phyloP scores from a whole-genome alignment of 2,113 vertebrate genomes.

The Scartelaos histophorus region DNA sequence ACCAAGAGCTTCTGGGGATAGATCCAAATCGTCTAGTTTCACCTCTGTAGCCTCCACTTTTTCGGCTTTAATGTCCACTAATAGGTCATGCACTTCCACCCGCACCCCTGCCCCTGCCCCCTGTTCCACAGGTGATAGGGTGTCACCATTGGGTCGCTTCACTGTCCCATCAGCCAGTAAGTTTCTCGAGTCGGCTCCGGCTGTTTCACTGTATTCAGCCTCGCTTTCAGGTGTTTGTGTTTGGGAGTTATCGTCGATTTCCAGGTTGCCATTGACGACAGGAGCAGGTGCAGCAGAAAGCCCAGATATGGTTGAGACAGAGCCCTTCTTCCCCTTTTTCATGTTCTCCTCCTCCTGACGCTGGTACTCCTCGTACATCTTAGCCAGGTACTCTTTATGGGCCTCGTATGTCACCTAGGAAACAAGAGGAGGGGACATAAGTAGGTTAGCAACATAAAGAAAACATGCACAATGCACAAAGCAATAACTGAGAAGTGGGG shows the following conservation, averaged over 20 bases:
- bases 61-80: slow-evolving; percentile 96
- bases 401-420: slow-evolving; percentile 96
- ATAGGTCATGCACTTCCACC: slow-evolving; percentile 94
- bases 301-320: slow-evolving; percentile 96
- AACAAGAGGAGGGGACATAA: slow-evolving; percentile 14
- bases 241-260: slow-evolving; percentile 94
- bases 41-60: slow-evolving; percentile 99
- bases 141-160: slow-evolving; percentile 85
- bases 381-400: slow-evolving; percentile 97
- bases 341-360: slow-evolving; percentile 98
- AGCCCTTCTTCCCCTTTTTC: slow-evolving; percentile 98
- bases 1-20: slow-evolving; percentile 91
- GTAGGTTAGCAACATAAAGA: background rate
- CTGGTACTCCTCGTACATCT: slow-evolving; percentile 99
- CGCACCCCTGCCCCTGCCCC: slow-evolving; percentile 80
- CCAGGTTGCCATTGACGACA: slow-evolving; percentile 90
- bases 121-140: slow-evolving; percentile 76
- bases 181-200: slow-evolving; percentile 75
- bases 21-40: slow-evolving; percentile 95
- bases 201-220: slow-evolving; percentile 88
- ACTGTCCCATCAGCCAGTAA: slow-evolving; percentile 84
- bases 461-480: background rate
- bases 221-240: slow-evolving; percentile 98
- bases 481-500: background rate
- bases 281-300: slow-evolving; percentile 88